Evolutionary conservation across 2,113 vertebrate species (phyloP), one percentile per base, ranked within the genome.

Genomic region (Xyrauchen texanus): DNA sequence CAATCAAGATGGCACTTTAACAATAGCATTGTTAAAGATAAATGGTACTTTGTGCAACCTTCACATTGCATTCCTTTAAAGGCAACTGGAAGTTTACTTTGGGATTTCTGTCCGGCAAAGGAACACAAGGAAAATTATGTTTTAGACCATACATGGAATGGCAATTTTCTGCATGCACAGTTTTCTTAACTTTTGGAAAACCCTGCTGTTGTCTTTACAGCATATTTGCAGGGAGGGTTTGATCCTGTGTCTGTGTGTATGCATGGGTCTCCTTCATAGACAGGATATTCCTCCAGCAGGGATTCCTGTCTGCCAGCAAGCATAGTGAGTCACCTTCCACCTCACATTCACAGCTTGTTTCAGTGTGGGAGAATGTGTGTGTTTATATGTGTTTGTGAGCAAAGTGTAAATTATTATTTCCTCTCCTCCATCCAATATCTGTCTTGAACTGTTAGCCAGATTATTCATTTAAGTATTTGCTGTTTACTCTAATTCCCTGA

Each of bases 261-360:
- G 11, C 57, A 15, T 52, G 68, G 45, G 68, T 64, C 65, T 70
- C 55, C 74, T 16, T 81, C 34, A 3, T 9, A 60, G 60, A 51
- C 60, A 72, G 75, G 67, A 65, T 51, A 71, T 55, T 77, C 74
- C 73, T 81, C 49, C 74, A 15, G 74, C 66, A 81, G 74, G 68
- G 52, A 81, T 49, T 69, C 67, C 67, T 81, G 71, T 52, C 65
- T 58, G 66, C 76, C 57, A 49, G 55, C 57, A 12, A 78, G 55
- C 76, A 67, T 15, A 47, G 61, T 77, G 68, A 82, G 46, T 78
- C 46, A 78, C 46, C 68, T 78, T 78, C n/a, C 55, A 45, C 57
- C 16, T 73, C 73, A 68, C 16, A 57, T 71, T 49, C 57, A 65
- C 52, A 15, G 70, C 9, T 65, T 75, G 49, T 75, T 58, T 67